phyloP scores from a whole-genome alignment of 2,797 vertebrate genomes.

The Sebastes goodei region DNA sequence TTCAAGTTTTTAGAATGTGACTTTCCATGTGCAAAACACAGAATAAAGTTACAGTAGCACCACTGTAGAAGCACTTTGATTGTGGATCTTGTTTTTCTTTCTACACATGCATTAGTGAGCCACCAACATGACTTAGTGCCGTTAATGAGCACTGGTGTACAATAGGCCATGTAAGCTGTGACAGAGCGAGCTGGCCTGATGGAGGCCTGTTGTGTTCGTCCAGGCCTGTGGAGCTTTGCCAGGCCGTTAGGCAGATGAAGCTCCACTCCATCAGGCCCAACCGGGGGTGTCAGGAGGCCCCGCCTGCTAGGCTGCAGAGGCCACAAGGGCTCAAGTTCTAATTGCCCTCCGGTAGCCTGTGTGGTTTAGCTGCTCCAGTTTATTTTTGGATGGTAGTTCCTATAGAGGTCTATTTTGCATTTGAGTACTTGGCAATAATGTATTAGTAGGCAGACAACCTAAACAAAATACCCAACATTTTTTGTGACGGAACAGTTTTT shows the following conservation, averaged over 20 bases:
- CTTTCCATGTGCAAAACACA: constrained; percentile 51
- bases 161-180: constrained; percentile 74
- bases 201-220: constrained; percentile 76
- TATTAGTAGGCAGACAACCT: background rate
- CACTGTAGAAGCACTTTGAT: constrained; percentile 35
- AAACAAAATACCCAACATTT: background rate
- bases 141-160: constrained; percentile 78
- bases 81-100: constrained; percentile 60
- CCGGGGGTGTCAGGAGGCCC: constrained; percentile 76
- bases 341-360: constrained; percentile 64
- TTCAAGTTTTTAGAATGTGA: constrained; percentile 48
- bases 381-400: constrained; percentile 39
- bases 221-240: constrained; percentile 79
- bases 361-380: constrained; percentile 52
- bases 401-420: constrained; percentile 19
- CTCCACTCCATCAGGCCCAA: constrained; percentile 85
- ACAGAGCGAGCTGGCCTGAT: constrained; percentile 63
- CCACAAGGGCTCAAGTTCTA: constrained; percentile 59
- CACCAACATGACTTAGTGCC: constrained; percentile 67
- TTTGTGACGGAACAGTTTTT: background rate
- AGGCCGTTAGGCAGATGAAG: constrained; percentile 86
- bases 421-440: background rate
- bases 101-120: constrained; percentile 51
- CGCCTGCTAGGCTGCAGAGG: constrained; percentile 48
- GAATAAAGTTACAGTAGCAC: constrained; percentile 67